Evolutionary conservation across 2,888 invertebrate species (phyloP).

Genomic region (Operophtera brumata): DNA sequence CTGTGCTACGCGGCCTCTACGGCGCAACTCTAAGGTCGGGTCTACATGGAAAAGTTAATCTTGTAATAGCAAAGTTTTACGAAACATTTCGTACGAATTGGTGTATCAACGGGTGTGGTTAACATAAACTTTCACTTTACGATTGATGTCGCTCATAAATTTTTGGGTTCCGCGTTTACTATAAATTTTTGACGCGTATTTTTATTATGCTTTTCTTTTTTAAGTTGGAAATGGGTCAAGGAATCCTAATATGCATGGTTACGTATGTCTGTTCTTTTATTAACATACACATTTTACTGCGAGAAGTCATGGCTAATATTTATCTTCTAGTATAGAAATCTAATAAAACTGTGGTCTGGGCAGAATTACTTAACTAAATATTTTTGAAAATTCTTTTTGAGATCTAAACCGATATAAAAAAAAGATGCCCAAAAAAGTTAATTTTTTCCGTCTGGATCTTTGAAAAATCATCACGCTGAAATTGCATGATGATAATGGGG

Average conservation of each 20-base stretch:
- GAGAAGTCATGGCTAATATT: too few relatives aligned
- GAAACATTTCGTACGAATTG: constrained; percentile 40
- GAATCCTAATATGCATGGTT: constrained; percentile 10
- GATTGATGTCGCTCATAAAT: constrained; percentile 31
- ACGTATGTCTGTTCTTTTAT: too few relatives aligned
- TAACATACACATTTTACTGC: too few relatives aligned
- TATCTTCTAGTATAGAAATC: too few relatives aligned
- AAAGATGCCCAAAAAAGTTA: too few relatives aligned
- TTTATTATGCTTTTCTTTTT: constrained; percentile 24
- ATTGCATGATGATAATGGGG: too few relatives aligned
- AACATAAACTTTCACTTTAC: constrained; percentile 34
- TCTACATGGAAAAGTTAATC: constrained; percentile 43
- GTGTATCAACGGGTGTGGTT: constrained; percentile 36
- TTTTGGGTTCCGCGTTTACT: constrained; percentile 17
- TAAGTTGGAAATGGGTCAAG: constrained; percentile 16
- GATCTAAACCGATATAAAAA: too few relatives aligned
- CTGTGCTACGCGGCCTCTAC: constrained; percentile 48
- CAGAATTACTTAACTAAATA: too few relatives aligned
- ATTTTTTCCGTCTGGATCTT: too few relatives aligned
- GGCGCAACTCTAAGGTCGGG: constrained; percentile 60
- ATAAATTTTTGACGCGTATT: constrained; percentile 20
- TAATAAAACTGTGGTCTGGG: too few relatives aligned
- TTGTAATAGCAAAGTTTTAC: constrained; percentile 48
- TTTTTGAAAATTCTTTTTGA: too few relatives aligned
- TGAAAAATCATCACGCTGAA: too few relatives aligned